Evolutionary conservation across 2,888 invertebrate species (phyloP).

Genomic region (Adineta ricciae): DNA sequence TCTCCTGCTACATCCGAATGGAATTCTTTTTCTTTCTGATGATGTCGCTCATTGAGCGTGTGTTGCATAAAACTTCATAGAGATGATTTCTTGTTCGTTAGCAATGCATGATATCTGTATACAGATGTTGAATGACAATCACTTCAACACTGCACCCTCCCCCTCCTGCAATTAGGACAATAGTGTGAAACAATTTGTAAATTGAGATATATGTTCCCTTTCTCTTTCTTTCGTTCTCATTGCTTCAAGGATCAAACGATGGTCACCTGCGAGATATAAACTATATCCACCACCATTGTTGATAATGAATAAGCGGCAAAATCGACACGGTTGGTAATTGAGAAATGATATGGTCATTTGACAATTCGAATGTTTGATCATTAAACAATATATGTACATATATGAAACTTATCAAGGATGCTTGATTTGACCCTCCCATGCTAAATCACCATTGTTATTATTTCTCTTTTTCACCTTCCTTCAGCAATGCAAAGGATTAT

Average conservation of each 20-base stretch:
- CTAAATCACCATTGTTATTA: conserved; percentile 2
- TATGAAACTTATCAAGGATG: neutral
- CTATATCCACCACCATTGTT: neutral
- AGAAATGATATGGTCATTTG: conserved; percentile 13
- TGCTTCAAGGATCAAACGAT: neutral
- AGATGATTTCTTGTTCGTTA: neutral
- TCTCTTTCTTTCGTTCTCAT: neutral
- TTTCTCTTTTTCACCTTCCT: neutral
- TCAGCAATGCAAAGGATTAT: neutral
- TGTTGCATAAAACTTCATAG: neutral
- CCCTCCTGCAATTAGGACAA: neutral
- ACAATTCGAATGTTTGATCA: neutral
- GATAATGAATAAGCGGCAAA: conserved; percentile 13
- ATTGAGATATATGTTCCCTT: neutral
- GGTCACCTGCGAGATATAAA: neutral
- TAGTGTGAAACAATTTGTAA: conserved; percentile 8
- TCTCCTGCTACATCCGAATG: no score
- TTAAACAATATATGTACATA: neutral
- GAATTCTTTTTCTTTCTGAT: neutral
- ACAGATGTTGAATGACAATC: conserved; percentile 9
- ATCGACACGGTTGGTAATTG: conserved; percentile 1
- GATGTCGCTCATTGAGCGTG: neutral
- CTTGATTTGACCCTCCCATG: neutral
- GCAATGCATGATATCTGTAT: neutral
- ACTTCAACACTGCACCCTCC: neutral